These are phyloP conservation scores for Salticus scenicus DNA, from an alignment of 2,888 invertebrate species.

Conservation along the genomic window DNA sequence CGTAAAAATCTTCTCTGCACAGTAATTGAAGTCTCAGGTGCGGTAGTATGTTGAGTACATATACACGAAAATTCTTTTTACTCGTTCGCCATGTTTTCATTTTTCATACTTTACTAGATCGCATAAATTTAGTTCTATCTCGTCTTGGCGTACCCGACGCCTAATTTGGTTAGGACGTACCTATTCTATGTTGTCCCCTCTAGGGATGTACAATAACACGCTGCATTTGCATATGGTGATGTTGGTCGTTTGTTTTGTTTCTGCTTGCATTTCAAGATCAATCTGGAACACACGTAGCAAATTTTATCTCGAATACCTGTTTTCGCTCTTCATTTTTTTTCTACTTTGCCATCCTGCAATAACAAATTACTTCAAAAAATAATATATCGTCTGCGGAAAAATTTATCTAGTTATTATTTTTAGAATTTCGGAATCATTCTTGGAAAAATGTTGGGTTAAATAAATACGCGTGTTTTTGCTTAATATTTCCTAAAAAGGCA, in stretches of 20 bases:
- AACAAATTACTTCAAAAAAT: conserved; percentile 1
- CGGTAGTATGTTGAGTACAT: neutral
- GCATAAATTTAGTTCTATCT: neutral
- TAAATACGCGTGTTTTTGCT: neutral
- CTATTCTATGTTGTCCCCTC: neutral
- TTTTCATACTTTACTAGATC: conserved; percentile 15
- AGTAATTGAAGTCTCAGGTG: conserved; percentile 14
- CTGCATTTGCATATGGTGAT: conserved; percentile 11
- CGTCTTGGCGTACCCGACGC: neutral
- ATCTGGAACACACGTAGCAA: conserved; percentile 5
- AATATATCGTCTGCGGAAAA: neutral
- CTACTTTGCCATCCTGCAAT: neutral
- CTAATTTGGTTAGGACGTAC: conserved; percentile 14
- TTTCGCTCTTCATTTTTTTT: neutral
- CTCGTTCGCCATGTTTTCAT: neutral
- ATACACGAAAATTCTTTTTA: conserved; percentile 14
- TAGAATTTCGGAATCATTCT: neutral
- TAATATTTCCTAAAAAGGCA: too few relatives aligned
- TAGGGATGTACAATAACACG: conserved; percentile 3
- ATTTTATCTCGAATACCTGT: neutral
- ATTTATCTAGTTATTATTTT: neutral
- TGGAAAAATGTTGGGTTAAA: neutral
- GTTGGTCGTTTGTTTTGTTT: conserved; percentile 3
- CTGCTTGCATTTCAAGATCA: neutral
- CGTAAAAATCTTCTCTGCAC: neutral